These are phyloP conservation scores for Cylas formicarius DNA, from an alignment of 1,140 invertebrate species.

Conservation along the genomic window DNA sequence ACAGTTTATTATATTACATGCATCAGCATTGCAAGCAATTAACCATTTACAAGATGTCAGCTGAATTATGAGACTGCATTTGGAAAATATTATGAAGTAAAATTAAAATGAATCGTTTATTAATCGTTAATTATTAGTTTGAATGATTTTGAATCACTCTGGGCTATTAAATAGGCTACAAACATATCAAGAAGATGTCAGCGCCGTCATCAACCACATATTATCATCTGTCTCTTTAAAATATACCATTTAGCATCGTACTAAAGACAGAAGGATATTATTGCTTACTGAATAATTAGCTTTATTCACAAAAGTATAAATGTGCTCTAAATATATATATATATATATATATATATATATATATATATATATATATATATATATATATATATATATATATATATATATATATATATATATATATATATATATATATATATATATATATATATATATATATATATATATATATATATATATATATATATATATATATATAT, in stretches of 20 bases:
- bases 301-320: neutral
- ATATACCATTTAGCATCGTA: conserved; percentile 7
- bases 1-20: too few species aligned
- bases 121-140: too few species aligned
- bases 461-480: conserved; percentile 6
- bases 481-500: conserved; percentile 3
- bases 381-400: conserved; percentile 6
- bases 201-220: neutral
- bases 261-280: neutral
- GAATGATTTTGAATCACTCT: too few species aligned
- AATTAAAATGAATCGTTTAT: too few species aligned
- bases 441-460: conserved; percentile 6
- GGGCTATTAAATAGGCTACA: conserved; percentile 1
- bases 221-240: conserved; percentile 8
- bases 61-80: too few species aligned
- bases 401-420: conserved; percentile 7
- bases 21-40: too few species aligned
- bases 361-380: conserved; percentile 2
- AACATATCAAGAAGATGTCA: conserved; percentile 1
- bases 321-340: neutral
- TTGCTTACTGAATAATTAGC: neutral
- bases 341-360: conserved; percentile 3
- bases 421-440: conserved; percentile 7
- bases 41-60: too few species aligned
- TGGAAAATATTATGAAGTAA: too few species aligned